Evolutionary conservation across 1,140 invertebrate genomes (phyloP), one percentile per base, ranked within the genome.

Genomic region (Sycobia sp.): DNA sequence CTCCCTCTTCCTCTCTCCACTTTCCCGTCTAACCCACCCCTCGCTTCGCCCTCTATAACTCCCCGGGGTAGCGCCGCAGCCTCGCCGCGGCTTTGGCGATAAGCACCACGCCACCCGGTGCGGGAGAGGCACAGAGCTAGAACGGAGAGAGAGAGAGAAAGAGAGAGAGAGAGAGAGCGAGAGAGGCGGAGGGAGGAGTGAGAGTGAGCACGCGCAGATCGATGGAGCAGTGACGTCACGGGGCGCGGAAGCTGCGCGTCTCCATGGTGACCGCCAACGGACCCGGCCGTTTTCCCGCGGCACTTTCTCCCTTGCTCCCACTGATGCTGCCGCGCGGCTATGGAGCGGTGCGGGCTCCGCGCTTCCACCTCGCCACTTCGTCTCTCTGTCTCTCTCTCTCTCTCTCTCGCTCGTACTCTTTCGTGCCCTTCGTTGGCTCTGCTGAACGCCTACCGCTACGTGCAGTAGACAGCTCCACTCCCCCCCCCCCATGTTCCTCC

Each of bases 161-260:
- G 34, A 50, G 43, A 59, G 41, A n/a, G n/a, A n/a, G n/a, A n/a
- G n/a, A n/a, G n/a, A n/a, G n/a, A n/a, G n/a, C n/a, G n/a, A n/a
- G n/a, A 49, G 16, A 47, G 47, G n/a, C 34, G 34, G 18, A 7
- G n/a, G n/a, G n/a, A n/a, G n/a, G n/a, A n/a, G n/a, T 11, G 53
- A 44, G 36, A 43, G 46, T 57, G 39, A 57, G 32, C 46, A 56
- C 36, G 53, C 59, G 65, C 73, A 76, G 73, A 81, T 81, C 79
- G 79, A 81, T 81, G 78, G 75, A 81, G 79, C 79, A 71, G 72
- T 80, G 79, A 81, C 78, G 79, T 81, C 78, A 80, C 77, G 66
- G 72, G 71, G 74, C 63, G 74, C 74, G 76, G 77, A 81, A 72
- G 76, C 78, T 81, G 79, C 73, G 79, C 73, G 78, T 80, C 68